A percentile compares a stretch with the other conserved stretches of the same genome.
Conservation (phyloP, 2,797 vertebrate genomes). For the Tiaroga cobitis region DNA sequence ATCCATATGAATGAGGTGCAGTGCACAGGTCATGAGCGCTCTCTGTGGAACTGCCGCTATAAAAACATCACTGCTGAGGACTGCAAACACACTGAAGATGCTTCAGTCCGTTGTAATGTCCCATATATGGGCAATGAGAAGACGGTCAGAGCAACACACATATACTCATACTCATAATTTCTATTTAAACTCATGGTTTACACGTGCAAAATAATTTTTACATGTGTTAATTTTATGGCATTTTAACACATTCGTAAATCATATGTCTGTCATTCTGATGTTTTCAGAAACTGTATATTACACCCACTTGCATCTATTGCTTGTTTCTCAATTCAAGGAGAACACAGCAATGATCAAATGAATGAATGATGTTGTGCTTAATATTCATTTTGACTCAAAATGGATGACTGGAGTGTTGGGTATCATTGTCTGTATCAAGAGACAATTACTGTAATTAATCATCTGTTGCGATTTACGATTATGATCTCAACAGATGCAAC, state of each 20-base stretch:
- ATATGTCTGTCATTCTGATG: not conserved
- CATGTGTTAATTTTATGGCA: not conserved
- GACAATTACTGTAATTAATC: not conserved
- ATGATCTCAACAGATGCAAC: conserved; percentile 25
- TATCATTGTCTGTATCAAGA: conserved; percentile 16
- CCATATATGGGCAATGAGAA: conserved; percentile 91
- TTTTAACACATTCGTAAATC: too few species aligned
- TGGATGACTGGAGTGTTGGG: conserved; percentile 1
- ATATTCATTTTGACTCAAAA: conserved; percentile 16
- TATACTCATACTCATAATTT: conserved; percentile 6
- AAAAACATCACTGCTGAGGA: conserved; percentile 92
- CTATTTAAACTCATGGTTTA: not conserved
- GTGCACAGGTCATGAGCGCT: conserved; percentile 85
- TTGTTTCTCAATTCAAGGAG: conserved; percentile 15
- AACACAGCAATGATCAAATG: conserved; percentile 3
- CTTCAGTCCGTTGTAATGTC: conserved; percentile 86
- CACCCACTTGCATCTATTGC: conserved; percentile 6
- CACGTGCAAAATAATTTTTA: not conserved
- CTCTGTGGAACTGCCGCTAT: conserved; percentile 88
- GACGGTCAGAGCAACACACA: conserved; percentile 80
- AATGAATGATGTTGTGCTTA: not conserved
- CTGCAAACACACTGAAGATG: conserved; percentile 90
- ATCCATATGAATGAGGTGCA: conserved; percentile 94
- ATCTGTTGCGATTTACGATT: conserved; percentile 12
- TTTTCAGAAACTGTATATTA: not conserved